Evolutionary conservation across 2,888 invertebrate genomes (phyloP).

Genomic region (Leucozona laternaria): DNA sequence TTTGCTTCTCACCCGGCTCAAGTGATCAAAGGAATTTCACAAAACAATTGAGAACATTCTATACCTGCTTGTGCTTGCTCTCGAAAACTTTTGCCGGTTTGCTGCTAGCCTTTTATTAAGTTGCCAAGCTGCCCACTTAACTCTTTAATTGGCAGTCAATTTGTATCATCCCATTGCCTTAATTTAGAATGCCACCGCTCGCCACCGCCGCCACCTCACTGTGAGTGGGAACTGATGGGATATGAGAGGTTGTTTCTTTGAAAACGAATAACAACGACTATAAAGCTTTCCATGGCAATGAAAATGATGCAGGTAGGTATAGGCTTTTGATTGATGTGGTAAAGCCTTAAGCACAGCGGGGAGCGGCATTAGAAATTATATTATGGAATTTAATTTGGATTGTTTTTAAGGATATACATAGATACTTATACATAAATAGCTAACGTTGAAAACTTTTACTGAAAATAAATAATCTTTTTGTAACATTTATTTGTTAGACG

Average conservation of each 20-base stretch:
- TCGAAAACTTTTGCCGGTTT: slow-evolving; percentile 6
- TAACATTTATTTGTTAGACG: slow-evolving; percentile 17
- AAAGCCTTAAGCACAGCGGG: neutral
- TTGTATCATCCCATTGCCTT: slow-evolving; percentile 39
- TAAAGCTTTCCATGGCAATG: neutral
- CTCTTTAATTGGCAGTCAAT: slow-evolving; percentile 62
- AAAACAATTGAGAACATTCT: slow-evolving; percentile 49
- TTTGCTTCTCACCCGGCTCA: neutral
- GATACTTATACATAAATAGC: too few species aligned
- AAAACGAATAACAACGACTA: neutral
- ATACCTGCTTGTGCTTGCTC: slow-evolving; percentile 4
- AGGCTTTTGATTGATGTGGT: slow-evolving; percentile 33
- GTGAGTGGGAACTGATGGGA: neutral
- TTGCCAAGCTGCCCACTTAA: slow-evolving; percentile 40
- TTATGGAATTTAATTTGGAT: slow-evolving; percentile 26
- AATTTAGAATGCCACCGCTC: neutral
- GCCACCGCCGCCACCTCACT: too few species aligned
- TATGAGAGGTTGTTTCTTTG: slow-evolving; percentile 16
- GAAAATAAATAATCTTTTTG: slow-evolving; percentile 13
- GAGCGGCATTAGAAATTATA: neutral
- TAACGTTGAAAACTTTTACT: neutral
- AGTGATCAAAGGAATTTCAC: slow-evolving; percentile 52
- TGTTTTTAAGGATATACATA: neutral
- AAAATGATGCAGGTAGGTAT: slow-evolving; percentile 14
- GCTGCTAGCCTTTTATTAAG: slow-evolving; percentile 59